A percentile compares a stretch with the other conserved stretches of the same genome.
Conservation (phyloP, 2,888 invertebrate genomes). For the Iselma pallidipennis region DNA sequence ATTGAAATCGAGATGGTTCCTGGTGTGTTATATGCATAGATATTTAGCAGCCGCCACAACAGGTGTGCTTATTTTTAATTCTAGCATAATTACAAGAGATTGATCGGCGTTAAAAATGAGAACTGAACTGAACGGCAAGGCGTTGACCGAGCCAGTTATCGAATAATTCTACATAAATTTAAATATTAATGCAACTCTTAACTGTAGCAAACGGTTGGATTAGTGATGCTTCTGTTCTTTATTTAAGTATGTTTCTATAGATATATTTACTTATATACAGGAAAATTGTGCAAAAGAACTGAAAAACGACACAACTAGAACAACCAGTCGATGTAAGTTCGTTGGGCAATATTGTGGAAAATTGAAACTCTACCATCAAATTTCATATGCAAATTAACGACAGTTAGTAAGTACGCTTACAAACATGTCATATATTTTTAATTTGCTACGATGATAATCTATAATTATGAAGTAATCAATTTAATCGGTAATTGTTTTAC, state of each 20-base stretch:
- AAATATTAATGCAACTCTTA: slow-evolving; percentile 39
- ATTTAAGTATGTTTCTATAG: slow-evolving; percentile 5
- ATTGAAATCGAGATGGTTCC: too few species aligned
- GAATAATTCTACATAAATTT: slow-evolving; percentile 48
- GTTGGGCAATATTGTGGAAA: not conserved
- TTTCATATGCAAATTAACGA: not conserved
- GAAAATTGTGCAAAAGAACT: not conserved
- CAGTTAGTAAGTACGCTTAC: too few species aligned
- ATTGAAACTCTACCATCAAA: slow-evolving; percentile 7
- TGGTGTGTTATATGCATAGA: too few species aligned
- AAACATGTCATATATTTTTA: slow-evolving; percentile 5
- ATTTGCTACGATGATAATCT: slow-evolving; percentile 11
- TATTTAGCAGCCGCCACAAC: slow-evolving; percentile 4
- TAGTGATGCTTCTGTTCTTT: slow-evolving; percentile 37
- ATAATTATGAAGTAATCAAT: slow-evolving; percentile 1
- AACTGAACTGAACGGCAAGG: slow-evolving; percentile 36
- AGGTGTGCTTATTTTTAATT: slow-evolving; percentile 30
- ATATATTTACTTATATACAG: not conserved
- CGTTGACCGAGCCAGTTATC: slow-evolving; percentile 43
- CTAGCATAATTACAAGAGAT: slow-evolving; percentile 38
- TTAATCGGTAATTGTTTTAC: too few species aligned
- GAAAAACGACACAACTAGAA: too few species aligned
- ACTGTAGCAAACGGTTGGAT: slow-evolving; percentile 32
- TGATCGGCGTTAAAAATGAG: slow-evolving; percentile 43
- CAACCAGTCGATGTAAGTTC: not conserved